A percentile compares a stretch with the other conserved stretches of the same genome.
phyloP scores from a whole-genome alignment of 1,140 invertebrate species.

The Zaprionus inermis region DNA sequence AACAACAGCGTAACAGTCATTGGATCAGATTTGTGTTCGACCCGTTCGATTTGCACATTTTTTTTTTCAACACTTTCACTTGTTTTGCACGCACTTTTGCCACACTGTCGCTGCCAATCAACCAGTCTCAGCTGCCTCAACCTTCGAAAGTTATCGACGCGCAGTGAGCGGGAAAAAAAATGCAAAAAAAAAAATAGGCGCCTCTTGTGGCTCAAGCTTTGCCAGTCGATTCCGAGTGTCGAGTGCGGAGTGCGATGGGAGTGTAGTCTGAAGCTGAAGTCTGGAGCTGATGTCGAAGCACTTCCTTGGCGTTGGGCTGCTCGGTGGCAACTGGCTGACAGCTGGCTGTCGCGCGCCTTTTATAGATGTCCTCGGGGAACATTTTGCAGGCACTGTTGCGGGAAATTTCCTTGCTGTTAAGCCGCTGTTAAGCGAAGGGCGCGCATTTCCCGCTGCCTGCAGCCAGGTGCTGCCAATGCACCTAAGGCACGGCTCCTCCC shows the following conservation, averaged over 20 bases:
- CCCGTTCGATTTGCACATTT: no score
- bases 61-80: background rate
- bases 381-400: conserved; percentile 17
- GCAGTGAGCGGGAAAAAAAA: conserved; percentile 21
- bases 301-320: conserved; percentile 54
- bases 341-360: conserved; percentile 29
- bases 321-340: conserved; percentile 62
- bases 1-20: conserved; percentile 12
- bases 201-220: conserved; percentile 29
- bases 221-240: no score
- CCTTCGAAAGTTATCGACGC: conserved; percentile 16
- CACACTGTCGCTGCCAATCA: conserved; percentile 16
- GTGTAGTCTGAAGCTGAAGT: background rate
- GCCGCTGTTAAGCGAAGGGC: conserved; percentile 8
- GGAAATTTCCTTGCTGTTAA: conserved; percentile 35
- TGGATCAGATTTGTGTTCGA: background rate
- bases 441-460: background rate
- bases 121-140: conserved; percentile 29
- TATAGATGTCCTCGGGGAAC: conserved; percentile 40
- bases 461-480: background rate
- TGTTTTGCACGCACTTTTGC: conserved; percentile 5
- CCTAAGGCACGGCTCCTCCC: background rate
- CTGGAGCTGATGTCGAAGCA: conserved; percentile 26
- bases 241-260: no score
- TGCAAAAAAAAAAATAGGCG: conserved; percentile 1